Evolutionary conservation across 1,140 invertebrate species (phyloP), one percentile per base, ranked within the genome.

Genomic region (Homalodisca vitripennis): DNA sequence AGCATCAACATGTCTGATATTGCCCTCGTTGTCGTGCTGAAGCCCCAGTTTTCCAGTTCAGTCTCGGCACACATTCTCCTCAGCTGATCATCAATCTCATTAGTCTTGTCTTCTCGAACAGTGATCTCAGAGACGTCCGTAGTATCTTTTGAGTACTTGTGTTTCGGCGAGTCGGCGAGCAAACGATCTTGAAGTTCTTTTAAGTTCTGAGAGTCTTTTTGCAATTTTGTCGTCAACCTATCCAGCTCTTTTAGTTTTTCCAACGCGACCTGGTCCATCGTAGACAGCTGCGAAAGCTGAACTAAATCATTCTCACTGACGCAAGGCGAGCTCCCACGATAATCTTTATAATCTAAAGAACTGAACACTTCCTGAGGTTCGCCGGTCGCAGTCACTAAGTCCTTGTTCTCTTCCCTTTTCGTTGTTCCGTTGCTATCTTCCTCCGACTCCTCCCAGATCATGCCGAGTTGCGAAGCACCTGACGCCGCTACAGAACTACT

Each of bases 231-330:
- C 75, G 88, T 89, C 71, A 91, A 76, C 76, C 87, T 84, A 83
- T 91, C 89, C 77, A 91, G 83, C 81, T 91, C 88, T 74, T 90
- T 87, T 77, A 92, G 82, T 81, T 91, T 91, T 77, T 89, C 88
- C 74, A 91, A 84, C 48, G 89, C 86, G 30, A 88, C 86, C 79
- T 90, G 87, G 80, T 92, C 89, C 74, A 92, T 86, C 63, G 87
- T 85, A 79, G 86, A 90, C 77, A 92, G 84, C 75, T 86, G 84
- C 66, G 87, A 87, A 53, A 91, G 80, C 80, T 92, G 88, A 66
- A 88, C 88, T 63, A 92, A 80, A 78, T 92, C 90, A 77, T 90
- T 86, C 77, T 92, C 90, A 76, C 87, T 91, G 66, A 92, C 85
- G 75, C 87, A 89, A 1, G 88, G 87, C 24, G 86, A 88, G 75